A percentile compares a stretch with the other conserved stretches of the same genome.
Conservation (phyloP, 2,888 invertebrate genomes). For the Ceratothoa steindachneri region DNA sequence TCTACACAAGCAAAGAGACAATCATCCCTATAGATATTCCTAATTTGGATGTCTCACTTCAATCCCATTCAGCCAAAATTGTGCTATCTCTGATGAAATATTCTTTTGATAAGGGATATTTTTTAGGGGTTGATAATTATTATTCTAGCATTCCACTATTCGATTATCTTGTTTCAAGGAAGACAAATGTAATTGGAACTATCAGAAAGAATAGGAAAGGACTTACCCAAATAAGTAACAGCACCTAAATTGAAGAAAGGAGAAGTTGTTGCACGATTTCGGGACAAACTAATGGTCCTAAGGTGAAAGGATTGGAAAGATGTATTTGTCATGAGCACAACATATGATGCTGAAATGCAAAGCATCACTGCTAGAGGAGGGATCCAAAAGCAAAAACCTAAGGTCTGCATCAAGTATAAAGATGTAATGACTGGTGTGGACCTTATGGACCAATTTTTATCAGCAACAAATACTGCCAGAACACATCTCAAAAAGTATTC, state of each 20-base stretch:
- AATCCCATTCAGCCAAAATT: neutral
- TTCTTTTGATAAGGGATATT: conserved; percentile 11
- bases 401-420: neutral
- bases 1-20: conserved; percentile 8
- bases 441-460: neutral
- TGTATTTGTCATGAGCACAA: neutral
- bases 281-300: neutral
- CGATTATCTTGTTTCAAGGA: neutral
- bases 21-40: neutral
- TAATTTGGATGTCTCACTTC: neutral
- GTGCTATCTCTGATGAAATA: conserved; percentile 9
- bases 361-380: neutral
- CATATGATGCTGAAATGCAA: neutral
- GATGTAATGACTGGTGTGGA: conserved; percentile 6
- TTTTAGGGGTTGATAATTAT: neutral
- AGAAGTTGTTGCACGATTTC: neutral
- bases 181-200: conserved; percentile 1
- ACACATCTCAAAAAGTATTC: conserved; percentile 1
- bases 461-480: neutral
- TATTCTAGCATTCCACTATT: neutral
- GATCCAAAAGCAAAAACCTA: neutral
- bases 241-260: conserved; percentile 7
- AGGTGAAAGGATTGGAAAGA: conserved; percentile 5
- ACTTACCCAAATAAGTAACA: conserved; percentile 1
- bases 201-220: conserved; percentile 6